Base-by-base conservation (phyloP, 2,888 invertebrate genomes). In the Luffia ferchaultella region DNA sequence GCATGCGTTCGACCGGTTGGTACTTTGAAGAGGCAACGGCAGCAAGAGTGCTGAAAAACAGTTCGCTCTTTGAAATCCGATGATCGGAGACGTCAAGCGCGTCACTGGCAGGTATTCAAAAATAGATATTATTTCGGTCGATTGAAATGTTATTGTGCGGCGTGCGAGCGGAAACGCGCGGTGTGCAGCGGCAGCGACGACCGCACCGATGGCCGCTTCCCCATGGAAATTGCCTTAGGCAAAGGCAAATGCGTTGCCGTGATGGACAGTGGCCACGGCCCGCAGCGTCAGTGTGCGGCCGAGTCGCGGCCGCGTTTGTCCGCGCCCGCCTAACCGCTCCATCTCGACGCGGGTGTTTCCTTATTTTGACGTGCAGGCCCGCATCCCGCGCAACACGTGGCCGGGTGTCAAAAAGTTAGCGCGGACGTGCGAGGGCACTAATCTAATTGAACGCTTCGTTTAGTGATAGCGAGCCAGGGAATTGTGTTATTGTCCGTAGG, bases 91-190 rank as follows among this genome's bases (percentile, higher is more conserved):
- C n/a, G n/a, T n/a, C n/a, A n/a, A n/a, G 53, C 49, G 55, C 60
- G 60, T 59, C 63, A 65, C 62, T 65, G 65, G 64, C 62, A 59
- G 58, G 63, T 60, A 60, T 55, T 64, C 66, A 64, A 70, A 69
- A 65, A 63, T 67, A 66, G 65, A 63, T 30, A 62, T 59, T 58
- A 53, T 58, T 53, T 54, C 51, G 56, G 55, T 52, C 58, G 54
- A 60, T 59, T 62, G 61, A 60, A 60, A 57, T 59, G 54, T 57
- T 57, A 51, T 54, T 51, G 51, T 30, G 46, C 53, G 54, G 54
- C 50, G 51, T 57, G 61, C 42, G 46, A 30, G 30, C 3, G 12
- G 12, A 30, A 30, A 12, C 12, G 30, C 12, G 30, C 5, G 30
- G 30, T 30, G 30, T 7, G 30, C 30, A 30, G 30, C 30, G 30